Evolutionary conservation across 2,888 invertebrate species (phyloP).

Genomic region (Laspeyria flexula): DNA sequence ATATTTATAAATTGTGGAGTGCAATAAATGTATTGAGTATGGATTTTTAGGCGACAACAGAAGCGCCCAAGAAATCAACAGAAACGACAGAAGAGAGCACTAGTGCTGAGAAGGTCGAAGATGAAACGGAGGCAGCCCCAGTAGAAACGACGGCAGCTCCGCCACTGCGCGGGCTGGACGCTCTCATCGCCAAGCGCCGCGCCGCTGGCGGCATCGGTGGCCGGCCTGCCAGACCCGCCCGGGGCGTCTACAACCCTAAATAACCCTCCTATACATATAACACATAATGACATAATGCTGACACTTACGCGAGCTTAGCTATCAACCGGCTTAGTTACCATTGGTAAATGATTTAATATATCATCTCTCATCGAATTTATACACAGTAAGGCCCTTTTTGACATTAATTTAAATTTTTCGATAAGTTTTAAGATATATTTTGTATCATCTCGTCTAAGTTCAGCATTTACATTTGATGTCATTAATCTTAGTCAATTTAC

Average conservation of each 20-base stretch:
- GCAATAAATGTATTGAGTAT: too few species aligned
- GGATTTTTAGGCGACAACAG: conserved; percentile 67
- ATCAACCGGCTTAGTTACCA: conserved; percentile 4
- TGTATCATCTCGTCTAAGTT: conserved; percentile 34
- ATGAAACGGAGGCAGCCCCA: conserved; percentile 69
- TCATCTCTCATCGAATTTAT: conserved; percentile 10
- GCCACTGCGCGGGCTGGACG: conserved; percentile 87
- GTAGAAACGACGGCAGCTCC: conserved; percentile 83
- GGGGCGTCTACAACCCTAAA: conserved; percentile 59
- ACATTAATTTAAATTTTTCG: conserved; percentile 28
- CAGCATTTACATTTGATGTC: conserved; percentile 54
- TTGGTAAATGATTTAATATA: conserved; percentile 1
- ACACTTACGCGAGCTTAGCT: conserved; percentile 22
- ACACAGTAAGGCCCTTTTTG: conserved; percentile 8
- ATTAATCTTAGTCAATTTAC: conserved; percentile 79
- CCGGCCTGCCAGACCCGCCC: conserved; percentile 66
- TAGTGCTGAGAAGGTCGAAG: conserved; percentile 71
- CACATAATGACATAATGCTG: conserved; percentile 49
- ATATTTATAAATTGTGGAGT: too few species aligned
- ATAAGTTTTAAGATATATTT: conserved; percentile 13
- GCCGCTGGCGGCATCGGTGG: conserved; percentile 80
- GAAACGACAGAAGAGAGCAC: conserved; percentile 77
- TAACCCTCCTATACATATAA: conserved; percentile 42
- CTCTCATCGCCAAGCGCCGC: conserved; percentile 90
- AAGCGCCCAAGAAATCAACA: conserved; percentile 71